A percentile compares a stretch with the other conserved stretches of the same genome.
Evolutionary conservation across 2,888 invertebrate species (phyloP).

Genomic region (Hydriomena furcata): DNA sequence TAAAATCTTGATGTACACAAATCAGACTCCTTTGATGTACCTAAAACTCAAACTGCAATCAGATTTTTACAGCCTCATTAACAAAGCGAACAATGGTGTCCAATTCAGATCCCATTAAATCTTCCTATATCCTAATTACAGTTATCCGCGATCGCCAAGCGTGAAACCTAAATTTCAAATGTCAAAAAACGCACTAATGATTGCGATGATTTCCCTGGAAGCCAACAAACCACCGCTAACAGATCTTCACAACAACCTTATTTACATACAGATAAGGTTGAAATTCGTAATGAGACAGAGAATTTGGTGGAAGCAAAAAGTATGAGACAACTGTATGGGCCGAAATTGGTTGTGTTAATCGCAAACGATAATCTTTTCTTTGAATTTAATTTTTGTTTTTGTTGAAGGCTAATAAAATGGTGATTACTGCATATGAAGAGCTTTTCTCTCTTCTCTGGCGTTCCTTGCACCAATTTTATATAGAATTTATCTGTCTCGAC

Average conservation of each 20-base stretch:
- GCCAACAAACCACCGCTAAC: slow-evolving; percentile 1
- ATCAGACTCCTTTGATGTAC: slow-evolving; percentile 3
- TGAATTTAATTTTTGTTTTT: slow-evolving; percentile 48
- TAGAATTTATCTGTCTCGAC: too few species aligned
- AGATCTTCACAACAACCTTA: slow-evolving; percentile 25
- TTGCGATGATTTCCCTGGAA: slow-evolving; percentile 46
- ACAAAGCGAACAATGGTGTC: slow-evolving; percentile 54
- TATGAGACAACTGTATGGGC: slow-evolving; percentile 44
- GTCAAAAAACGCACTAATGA: slow-evolving; percentile 66
- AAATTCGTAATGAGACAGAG: slow-evolving; percentile 16
- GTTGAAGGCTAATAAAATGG: slow-evolving; percentile 29
- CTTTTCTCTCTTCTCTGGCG: too few species aligned
- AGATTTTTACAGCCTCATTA: slow-evolving; percentile 20
- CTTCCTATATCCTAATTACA: slow-evolving; percentile 62
- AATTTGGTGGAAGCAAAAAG: slow-evolving; percentile 13
- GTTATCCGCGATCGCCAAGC: slow-evolving; percentile 58
- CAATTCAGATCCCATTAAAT: slow-evolving; percentile 63
- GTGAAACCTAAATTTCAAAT: slow-evolving; percentile 59
- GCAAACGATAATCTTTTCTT: slow-evolving; percentile 52
- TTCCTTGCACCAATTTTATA: too few species aligned
- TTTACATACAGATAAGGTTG: slow-evolving; percentile 18
- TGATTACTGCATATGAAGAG: not conserved
- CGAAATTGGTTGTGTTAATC: slow-evolving; percentile 52
- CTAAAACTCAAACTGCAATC: slow-evolving; percentile 11
- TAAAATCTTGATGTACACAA: not conserved